Evolutionary conservation across 1,140 invertebrate genomes (phyloP), one percentile per base, ranked within the genome.

Genomic region (Zaprionus gabonicus): DNA sequence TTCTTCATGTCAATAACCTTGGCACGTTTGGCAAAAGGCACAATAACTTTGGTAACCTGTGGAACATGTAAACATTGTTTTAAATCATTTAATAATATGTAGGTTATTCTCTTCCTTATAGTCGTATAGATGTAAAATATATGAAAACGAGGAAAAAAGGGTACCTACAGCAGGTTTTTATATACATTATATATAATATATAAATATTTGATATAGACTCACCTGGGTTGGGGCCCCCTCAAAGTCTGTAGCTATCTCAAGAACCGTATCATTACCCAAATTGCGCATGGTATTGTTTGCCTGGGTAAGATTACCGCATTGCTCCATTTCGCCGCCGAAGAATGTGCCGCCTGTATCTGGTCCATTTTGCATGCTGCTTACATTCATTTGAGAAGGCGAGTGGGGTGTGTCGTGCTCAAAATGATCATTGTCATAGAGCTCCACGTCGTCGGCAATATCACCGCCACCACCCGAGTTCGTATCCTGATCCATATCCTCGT

Each of bases 1-100:
- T 95, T 95, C 76, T 95, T 95, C 93, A 97, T 96, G 86, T 97
- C 95, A 56, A 97, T 94, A 57, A 95, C 96, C 82, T 97, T 97
- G 0, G 96, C 96, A 67, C 94, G 94, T 75, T 95, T 94, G 1
- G 96, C 95, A 91, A 96, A 97, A 9, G 94, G 93, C 53, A 97
- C 95, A 71, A 94, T 93, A 60, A 95, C 94, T 92, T 95, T 95
- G 27, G 94, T 93, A 23, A 96, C 94, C 94, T 94, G 53, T 4
- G 71, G 71, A 15, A 57, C 41, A 66, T 23, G 51, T 0, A 27
- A 36, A 4, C 0, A 36, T 25, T 4, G 1, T 25, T 20, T 49
- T 3, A 12, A 23, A 13, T 23, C 13, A 10, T 23, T 49, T 12
- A 12, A 1, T 55, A 34, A 34, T 34, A 9, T 34, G 9, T 3